Base-by-base conservation (phyloP, 2,113 vertebrate species). In the Dipodomys merriami region DNA sequence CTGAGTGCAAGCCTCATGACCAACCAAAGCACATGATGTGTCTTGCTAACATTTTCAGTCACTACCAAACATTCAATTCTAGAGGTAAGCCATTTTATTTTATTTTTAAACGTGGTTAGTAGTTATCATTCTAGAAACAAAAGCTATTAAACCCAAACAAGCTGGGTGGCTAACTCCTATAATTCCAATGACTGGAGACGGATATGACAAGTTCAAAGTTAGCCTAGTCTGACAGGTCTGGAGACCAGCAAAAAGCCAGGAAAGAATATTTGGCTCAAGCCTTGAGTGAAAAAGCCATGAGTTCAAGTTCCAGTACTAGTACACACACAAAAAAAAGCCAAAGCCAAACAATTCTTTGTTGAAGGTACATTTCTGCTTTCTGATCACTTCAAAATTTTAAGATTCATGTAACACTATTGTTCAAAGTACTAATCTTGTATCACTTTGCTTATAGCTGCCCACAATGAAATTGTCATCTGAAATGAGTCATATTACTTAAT, bases 91-190 rank as follows among this genome's bases (percentile, higher is more conserved):
- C 84, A 16, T 49, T 76, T 91, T 46, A 46, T 82, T 92, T 90
- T 92, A 84, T 67, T 88, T 90, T 16, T 49, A 84, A 83, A 72
- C 87, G 33, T 71, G 64, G 39, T 84, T 90, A 84, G 10, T 91
- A 88, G 23, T 83, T 84, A n/a, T 71, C 46, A 79, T 80, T 60
- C 71, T 69, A 77, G 86, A 83, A 60, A 81, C 86, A 88, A 93
- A n/a, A 86, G 8, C 57, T 74, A 83, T 46, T 90, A 90, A 94
- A 65, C 16, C n/a, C 84, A 88, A 76, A 44, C 44, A 88, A 27
- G 12, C 49, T 12, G 12, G 49, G 49, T 49, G 49, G 49, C 49
- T 49, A 49, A 49, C 49, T 49, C 49, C 49, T 49, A 49, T 49
- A 49, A 49, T 49, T 8, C 49, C 49, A 49, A 12, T 12, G 49